Evolutionary conservation across 2,888 invertebrate species (phyloP).

Genomic region (Scaptomyza caliginosa): DNA sequence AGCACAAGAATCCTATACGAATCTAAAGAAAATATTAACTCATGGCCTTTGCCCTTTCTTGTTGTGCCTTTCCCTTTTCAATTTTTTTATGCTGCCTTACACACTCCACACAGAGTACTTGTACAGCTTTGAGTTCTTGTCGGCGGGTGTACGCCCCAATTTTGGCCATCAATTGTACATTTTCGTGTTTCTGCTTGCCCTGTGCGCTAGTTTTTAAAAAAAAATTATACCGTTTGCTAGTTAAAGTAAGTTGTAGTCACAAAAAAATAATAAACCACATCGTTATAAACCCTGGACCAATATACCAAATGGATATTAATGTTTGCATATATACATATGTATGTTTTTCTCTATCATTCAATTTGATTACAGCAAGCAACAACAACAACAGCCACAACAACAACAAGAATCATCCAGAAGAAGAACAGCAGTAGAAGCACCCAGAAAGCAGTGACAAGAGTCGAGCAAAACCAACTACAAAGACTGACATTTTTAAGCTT

Average conservation of each 20-base stretch:
- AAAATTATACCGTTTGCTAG: constrained; percentile 39
- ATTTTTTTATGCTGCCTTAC: constrained; percentile 34
- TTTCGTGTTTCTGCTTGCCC: constrained; percentile 62
- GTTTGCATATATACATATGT: background rate
- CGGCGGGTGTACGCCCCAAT: constrained; percentile 60
- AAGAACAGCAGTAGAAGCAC: constrained; percentile 41
- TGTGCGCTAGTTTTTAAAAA: constrained; percentile 68
- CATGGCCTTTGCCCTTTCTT: constrained; percentile 32
- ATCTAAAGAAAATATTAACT: constrained; percentile 31
- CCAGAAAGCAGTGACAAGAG: constrained; percentile 61
- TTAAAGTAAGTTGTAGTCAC: constrained; percentile 59
- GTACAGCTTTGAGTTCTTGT: constrained; percentile 68
- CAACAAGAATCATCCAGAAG: constrained; percentile 9
- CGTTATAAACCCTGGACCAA: background rate
- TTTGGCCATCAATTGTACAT: constrained; percentile 70
- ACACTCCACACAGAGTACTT: constrained; percentile 61
- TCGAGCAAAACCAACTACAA: constrained; percentile 78
- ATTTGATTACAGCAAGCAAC: constrained; percentile 39
- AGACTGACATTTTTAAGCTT: constrained; percentile 85
- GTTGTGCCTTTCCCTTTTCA: constrained; percentile 16
- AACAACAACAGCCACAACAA: background rate
- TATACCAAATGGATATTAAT: constrained; percentile 33
- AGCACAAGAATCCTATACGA: constrained; percentile 6
- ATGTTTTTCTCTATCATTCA: constrained; percentile 1
- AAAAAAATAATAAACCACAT: background rate